phyloP scores from a whole-genome alignment of 2,888 invertebrate species.

The Dasypogon diadema region DNA sequence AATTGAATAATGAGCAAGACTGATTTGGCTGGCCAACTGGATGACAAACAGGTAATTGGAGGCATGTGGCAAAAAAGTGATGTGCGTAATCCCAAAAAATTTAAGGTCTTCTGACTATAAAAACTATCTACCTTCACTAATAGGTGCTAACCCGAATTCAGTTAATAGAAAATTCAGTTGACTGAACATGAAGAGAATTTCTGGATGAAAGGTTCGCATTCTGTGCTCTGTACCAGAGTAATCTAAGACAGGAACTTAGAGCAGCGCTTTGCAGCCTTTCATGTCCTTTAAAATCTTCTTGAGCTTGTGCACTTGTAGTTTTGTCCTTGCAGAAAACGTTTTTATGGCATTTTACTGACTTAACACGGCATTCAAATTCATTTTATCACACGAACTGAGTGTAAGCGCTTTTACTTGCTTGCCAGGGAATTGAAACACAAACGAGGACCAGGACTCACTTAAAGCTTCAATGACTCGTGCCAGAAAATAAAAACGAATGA shows the following conservation, averaged over 20 bases:
- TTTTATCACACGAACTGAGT: not conserved
- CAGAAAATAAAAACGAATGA: not conserved
- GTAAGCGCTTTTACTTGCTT: not conserved
- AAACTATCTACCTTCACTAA: not conserved
- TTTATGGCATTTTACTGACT: slow-evolving; percentile 6
- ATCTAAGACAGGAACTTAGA: not conserved
- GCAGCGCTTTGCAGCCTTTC: not conserved
- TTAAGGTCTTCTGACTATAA: not conserved
- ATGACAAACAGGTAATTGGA: not conserved
- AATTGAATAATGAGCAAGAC: slow-evolving; percentile 10
- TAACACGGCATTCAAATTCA: slow-evolving; percentile 1
- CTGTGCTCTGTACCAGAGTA: not conserved
- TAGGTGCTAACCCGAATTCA: not conserved
- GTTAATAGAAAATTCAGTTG: not conserved
- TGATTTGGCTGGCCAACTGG: not conserved
- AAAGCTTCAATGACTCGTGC: not conserved
- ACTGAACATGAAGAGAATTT: not conserved
- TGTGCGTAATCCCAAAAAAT: too few relatives aligned
- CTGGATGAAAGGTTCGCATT: not conserved
- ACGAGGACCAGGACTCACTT: not conserved
- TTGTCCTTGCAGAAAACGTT: not conserved
- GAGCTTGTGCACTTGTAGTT: slow-evolving; percentile 2
- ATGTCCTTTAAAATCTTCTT: slow-evolving; percentile 8
- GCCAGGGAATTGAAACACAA: slow-evolving; percentile 4
- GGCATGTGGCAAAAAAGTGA: not conserved